Base-by-base conservation (phyloP, 35 echinoderm and acorn worm species). In the Lytechinus pictus region DNA sequence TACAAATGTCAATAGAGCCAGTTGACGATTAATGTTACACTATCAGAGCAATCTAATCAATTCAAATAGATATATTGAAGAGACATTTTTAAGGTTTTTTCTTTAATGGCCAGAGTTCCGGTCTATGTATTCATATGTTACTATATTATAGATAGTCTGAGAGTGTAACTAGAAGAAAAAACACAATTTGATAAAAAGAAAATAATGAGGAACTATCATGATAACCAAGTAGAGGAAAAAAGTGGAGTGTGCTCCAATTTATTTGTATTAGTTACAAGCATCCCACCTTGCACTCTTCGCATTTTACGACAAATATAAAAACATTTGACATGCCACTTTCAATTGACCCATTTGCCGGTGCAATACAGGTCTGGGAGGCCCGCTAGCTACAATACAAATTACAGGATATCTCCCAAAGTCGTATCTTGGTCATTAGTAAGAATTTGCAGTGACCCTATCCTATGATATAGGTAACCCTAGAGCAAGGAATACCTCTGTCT, bases 401-500 rank as follows among this genome's bases (percentile, higher is more conserved):
- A 90, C 88, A 79, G 66, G 66, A 79, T 79, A 79, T 79, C 66
- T 79, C 66, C 66, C 66, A 79, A 79, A 79, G 66, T 79, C 66
- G 57, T 60, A 60, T 60, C 57, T 60, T 16, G 66, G 66, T 79
- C 66, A 24, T 79, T 27, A 79, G 66, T 79, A 79, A 79, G 66
- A 79, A 79, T 79, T n/a, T 3, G 16, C 66, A 79, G 66, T 79
- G 66, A 79, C 66, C 66, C 66, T 7, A 19, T 24, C 66, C 12
- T 24, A 5, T 24, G 14, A 79, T 79, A 79, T n/a, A 79, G 66
- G 66, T 58, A 58, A 11, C 12, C 66, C 66, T 79, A 7, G 66
- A 79, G 66, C 66, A 79, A 79, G 19, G n/a, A 27, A n/a, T 14
- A 24, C 66, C 6, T 5, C 66, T 24, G 14, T n/a, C 66, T 24